Evolutionary conservation across 30 jellyfish, hydroid and myxozoan genomes (phyloP), one percentile per base, ranked within the genome.

Genomic region (Cassiopea andromeda): DNA sequence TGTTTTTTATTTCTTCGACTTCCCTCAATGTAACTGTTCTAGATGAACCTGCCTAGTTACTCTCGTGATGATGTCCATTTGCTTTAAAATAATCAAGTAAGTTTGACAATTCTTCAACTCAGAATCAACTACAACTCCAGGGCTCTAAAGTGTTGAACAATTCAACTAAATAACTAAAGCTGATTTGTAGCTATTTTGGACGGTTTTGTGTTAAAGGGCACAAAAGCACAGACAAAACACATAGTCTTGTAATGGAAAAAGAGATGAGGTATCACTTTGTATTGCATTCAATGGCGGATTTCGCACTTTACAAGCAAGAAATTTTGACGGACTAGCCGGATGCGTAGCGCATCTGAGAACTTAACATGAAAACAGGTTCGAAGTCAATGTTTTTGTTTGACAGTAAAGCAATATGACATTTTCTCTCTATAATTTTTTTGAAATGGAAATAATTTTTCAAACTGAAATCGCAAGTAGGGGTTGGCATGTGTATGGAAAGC

Each of bases 401-500:
- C 64, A 50, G 64, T 50, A 50, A 50, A 50, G 64, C 9, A 50
- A 50, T 50, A 5, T 50, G 64, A 50, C 64, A 50, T 50, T 50
- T 50, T 50, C 64, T 50, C 64, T 50, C 64, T 50, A 50, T 50
- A 50, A 50, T 50, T 50, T 50, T 50, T 50, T 5, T 2, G 64
- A 50, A 50, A 68, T 68, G 77, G 77, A 68, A 43, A 17, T 43
- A 17, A 43, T 68, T 17, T 68, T 68, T 43, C 44, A 68, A 43
- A 14, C 77, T 17, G 47, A 68, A 68, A 68, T 68, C 47, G 90
- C 81, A 5, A 81, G 82, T 46, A 81, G 81, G 46, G 90, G 90
- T 43, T 81, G 80, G 90, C 90, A 81, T 46, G 70, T 81, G 69
- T 81, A 81, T 67, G 90, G 90, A 60, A 81, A 81, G 69, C 44